Conservation (phyloP, 2,888 invertebrate species). For the Brenthis ino region DNA sequence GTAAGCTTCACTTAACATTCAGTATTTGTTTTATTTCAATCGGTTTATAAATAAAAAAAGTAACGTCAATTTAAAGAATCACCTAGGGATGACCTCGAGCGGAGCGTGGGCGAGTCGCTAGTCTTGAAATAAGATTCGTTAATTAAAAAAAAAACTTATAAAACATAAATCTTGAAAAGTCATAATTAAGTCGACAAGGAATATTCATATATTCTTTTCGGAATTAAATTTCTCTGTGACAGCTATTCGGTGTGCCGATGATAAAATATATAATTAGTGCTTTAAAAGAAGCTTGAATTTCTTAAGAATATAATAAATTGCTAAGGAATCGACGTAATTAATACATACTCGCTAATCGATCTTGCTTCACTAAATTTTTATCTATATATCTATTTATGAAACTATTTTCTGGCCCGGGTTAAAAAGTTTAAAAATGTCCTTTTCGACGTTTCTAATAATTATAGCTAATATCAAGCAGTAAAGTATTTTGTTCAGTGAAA, state of each 20-base stretch:
- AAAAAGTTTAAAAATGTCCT: too few species aligned
- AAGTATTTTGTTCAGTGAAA: too few species aligned
- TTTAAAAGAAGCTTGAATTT: slow-evolving; percentile 7
- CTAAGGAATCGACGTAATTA: background rate
- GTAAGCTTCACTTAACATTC: too few species aligned
- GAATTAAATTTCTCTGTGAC: slow-evolving; percentile 23
- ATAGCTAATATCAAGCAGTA: too few species aligned
- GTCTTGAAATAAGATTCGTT: background rate
- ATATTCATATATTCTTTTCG: slow-evolving; percentile 20
- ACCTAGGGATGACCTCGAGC: too few species aligned
- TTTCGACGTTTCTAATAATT: too few species aligned
- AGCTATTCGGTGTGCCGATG: slow-evolving; percentile 10
- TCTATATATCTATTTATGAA: background rate
- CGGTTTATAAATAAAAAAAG: too few species aligned
- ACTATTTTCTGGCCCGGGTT: background rate
- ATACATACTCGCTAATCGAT: background rate
- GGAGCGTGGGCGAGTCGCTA: too few species aligned
- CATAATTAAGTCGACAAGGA: slow-evolving; percentile 24
- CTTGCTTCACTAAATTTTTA: too few species aligned
- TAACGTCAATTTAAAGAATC: too few species aligned
- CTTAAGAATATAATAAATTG: slow-evolving; percentile 8
- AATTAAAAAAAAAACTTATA: slow-evolving; percentile 16
- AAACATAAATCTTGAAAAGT: slow-evolving; percentile 12
- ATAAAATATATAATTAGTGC: slow-evolving; percentile 14
- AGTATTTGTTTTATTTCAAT: too few species aligned